Evolutionary conservation across 2,797 vertebrate species (phyloP).

Genomic region (Benthosema pterotum): DNA sequence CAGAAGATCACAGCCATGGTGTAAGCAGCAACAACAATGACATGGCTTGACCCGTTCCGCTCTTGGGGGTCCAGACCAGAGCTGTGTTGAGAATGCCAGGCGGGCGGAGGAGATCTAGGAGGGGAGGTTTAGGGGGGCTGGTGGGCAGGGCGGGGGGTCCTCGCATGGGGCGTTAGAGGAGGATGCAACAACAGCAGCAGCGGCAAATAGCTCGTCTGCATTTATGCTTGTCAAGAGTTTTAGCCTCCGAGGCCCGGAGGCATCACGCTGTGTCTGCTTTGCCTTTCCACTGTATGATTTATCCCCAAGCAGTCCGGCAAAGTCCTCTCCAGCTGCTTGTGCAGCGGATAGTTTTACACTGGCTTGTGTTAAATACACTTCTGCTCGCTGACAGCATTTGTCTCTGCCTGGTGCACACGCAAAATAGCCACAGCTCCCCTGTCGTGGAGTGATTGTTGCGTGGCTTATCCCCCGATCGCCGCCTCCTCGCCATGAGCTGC

Average conservation of each 20-base stretch:
- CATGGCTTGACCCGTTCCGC: conserved; percentile 30
- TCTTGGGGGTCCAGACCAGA: conserved; percentile 8
- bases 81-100: background rate
- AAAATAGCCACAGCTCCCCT: conserved; percentile 31
- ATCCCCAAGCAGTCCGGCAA: conserved; percentile 65
- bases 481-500: conserved; percentile 33
- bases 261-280: conserved; percentile 74
- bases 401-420: conserved; percentile 50
- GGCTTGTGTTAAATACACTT: conserved; percentile 63
- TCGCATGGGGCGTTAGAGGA: conserved; percentile 29
- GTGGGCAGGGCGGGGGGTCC: conserved; percentile 7
- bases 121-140: too few relatives aligned
- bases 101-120: background rate
- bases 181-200: conserved; percentile 50
- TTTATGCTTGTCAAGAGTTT: conserved; percentile 71
- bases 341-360: conserved; percentile 68
- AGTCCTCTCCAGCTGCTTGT: conserved; percentile 72
- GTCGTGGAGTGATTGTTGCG: conserved; percentile 18
- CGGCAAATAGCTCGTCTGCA: conserved; percentile 59
- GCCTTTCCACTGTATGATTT: conserved; percentile 68
- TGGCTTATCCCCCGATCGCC: conserved; percentile 56
- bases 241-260: conserved; percentile 55
- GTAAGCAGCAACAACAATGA: conserved; percentile 16
- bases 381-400: conserved; percentile 50
- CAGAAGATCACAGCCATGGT: conserved; percentile 21